These are phyloP conservation scores for Ahaetulla prasina DNA, from an alignment of 2,113 vertebrate genomes.

Conservation along the genomic window DNA sequence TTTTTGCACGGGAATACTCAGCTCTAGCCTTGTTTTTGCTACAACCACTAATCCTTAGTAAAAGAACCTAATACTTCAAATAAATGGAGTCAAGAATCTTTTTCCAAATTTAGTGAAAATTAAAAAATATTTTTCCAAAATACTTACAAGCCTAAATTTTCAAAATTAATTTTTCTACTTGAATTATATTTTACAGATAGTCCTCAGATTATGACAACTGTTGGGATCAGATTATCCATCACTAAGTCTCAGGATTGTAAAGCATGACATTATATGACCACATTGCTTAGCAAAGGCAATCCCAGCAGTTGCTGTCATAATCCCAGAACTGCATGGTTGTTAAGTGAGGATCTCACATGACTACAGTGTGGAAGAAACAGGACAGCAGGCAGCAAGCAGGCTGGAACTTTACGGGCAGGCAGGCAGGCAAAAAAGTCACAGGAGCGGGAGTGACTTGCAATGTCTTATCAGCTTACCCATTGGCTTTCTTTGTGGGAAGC, in stretches of 20 bases:
- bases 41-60: not conserved
- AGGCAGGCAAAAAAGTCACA: not conserved
- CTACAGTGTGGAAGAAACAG: not conserved
- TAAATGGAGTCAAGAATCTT: not conserved
- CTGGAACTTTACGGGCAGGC: not conserved
- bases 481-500: not conserved
- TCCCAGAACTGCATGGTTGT: not conserved
- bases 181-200: not conserved
- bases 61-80: not conserved
- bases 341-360: not conserved
- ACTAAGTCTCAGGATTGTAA: not conserved
- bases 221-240: not conserved
- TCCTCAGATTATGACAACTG: not conserved
- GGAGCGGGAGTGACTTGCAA: not conserved
- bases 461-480: not conserved
- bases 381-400: not conserved
- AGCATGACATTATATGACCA: not conserved
- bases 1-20: not conserved
- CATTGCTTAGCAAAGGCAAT: not conserved
- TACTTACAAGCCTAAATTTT: not conserved
- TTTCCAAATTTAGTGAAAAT: not conserved
- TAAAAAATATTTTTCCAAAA: not conserved
- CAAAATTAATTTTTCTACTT: not conserved
- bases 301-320: not conserved
- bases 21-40: not conserved